A percentile compares a stretch with the other conserved stretches of the same genome.
phyloP scores from a whole-genome alignment of 2,113 vertebrate species.

The Picathartes gymnocephalus region DNA sequence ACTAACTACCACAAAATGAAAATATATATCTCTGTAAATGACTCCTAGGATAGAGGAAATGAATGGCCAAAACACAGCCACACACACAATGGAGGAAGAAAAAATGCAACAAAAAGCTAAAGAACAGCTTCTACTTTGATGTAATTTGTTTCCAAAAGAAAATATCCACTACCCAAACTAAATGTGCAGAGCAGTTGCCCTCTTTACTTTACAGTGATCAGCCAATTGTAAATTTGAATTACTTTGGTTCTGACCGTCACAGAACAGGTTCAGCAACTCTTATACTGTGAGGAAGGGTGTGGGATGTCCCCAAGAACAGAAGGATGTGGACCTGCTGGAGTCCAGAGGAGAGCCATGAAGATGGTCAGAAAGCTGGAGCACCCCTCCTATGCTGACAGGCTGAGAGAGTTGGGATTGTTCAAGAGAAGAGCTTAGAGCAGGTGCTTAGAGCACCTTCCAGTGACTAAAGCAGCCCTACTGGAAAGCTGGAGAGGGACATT shows the following conservation, averaged over 20 bases:
- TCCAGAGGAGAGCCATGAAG: background rate
- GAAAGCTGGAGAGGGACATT: background rate
- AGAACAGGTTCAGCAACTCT: background rate
- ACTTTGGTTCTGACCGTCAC: background rate
- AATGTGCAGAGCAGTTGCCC: background rate
- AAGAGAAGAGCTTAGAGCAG: no score
- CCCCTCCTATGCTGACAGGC: background rate
- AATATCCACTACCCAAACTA: background rate
- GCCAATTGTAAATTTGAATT: background rate
- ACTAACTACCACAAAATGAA: background rate
- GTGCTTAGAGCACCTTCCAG: background rate
- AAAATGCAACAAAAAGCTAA: background rate
- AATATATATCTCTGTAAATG: background rate
- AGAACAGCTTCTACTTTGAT: background rate
- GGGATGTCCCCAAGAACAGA: background rate
- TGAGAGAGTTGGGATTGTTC: background rate
- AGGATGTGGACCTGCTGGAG: background rate
- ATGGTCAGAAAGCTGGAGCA: background rate
- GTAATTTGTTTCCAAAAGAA: background rate
- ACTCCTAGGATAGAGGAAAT: background rate
- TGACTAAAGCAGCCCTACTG: background rate
- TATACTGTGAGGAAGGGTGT: background rate
- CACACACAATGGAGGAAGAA: background rate
- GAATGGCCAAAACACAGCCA: background rate
- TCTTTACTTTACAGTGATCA: background rate